Evolutionary conservation across 2,797 vertebrate species (phyloP).

Genomic region (Tamandua tetradactyla): DNA sequence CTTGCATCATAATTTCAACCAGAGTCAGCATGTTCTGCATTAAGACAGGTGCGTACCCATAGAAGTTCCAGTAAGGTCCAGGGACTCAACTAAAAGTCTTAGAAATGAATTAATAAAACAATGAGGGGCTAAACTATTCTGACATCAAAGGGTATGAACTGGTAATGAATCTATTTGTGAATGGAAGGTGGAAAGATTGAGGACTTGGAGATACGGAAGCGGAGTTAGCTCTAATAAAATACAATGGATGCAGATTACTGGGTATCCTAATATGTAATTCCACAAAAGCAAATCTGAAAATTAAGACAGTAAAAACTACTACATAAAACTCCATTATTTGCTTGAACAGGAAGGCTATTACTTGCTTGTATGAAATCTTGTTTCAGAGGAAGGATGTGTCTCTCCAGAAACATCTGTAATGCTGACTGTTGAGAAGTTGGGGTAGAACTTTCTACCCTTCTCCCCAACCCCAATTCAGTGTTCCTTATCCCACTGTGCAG

Average conservation of each 20-base stretch:
- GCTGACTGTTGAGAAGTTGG: neutral
- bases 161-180: conserved; percentile 49
- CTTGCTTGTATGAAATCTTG: neutral
- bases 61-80: neutral
- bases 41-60: neutral
- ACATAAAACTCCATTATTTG: neutral
- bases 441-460: neutral
- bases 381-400: neutral
- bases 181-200: conserved; percentile 12
- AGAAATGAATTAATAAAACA: neutral
- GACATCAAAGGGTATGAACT: neutral
- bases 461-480: neutral
- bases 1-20: neutral
- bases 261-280: neutral
- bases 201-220: neutral
- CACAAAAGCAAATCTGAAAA: conserved; percentile 1
- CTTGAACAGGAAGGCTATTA: neutral
- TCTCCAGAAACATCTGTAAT: neutral
- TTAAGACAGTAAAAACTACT: neutral
- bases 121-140: neutral
- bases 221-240: conserved; percentile 35
- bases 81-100: conserved; percentile 1
- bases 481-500: neutral
- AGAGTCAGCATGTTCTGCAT: neutral
- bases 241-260: neutral